Base-by-base conservation (phyloP, 2,113 vertebrate species). In the Hydrolagus affinis region DNA sequence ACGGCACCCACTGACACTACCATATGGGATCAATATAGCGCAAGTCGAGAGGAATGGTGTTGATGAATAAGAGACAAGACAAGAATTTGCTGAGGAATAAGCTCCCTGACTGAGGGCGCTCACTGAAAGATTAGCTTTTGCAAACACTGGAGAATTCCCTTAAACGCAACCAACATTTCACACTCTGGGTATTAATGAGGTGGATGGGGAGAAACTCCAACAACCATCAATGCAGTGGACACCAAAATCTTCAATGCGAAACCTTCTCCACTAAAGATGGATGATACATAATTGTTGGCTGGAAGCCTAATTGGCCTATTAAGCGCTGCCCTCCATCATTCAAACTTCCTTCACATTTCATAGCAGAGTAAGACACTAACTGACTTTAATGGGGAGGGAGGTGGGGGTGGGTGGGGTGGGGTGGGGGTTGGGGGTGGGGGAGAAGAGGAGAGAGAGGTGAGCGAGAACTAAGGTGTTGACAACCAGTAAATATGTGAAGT, bases 181-280 rank as follows among this genome's bases (percentile, higher is more conserved):
- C 88, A 88, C 86, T 0, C 1, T 25, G 0, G 0, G 71, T 0
- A 90, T 91, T 91, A 88, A 90, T 0, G 86, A 91, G 87, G 89
- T 91, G 89, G 88, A 76, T 88, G 86, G 60, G 88, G 86, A 87
- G 11, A 85, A 90, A 89, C 62, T 85, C 75, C 25, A 60, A 83
- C 21, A 11, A 23, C 21, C 62, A 32, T 62, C 86, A 70, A 11
- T 19, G 44, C 64, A 62, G 64, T 28, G 25, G 28, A 86, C 14
- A 28, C 30, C 23, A n/a, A 71, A 83, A 21, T 76, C 75, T 56
- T 69, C 11, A 25, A 86, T 69, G 68, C 32, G 57, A 28, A 86
- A 83, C 44, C 74, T 19, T 69, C 44, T 44, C 21, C 11, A 83
- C 68, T 74, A 60, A 57, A 57, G 60, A 83, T 62, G 66, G 28